Evolutionary conservation across 2,113 vertebrate genomes (phyloP).

Genomic region (Paramormyrops kingsleyae): DNA sequence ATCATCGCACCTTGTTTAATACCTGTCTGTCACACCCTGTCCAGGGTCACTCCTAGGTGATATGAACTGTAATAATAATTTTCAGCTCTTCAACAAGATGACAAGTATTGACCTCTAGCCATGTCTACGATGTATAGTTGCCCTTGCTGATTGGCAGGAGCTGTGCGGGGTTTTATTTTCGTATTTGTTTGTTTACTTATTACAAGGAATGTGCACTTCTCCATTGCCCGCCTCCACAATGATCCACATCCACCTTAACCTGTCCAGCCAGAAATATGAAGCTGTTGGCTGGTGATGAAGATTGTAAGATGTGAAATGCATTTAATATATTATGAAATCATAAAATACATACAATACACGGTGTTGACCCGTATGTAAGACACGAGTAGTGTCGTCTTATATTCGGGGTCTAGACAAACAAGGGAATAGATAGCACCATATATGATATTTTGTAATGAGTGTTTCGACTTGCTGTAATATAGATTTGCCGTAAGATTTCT

Average conservation of each 20-base stretch:
- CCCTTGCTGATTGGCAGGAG: background rate
- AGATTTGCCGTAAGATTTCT: too few species aligned
- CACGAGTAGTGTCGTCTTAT: too few species aligned
- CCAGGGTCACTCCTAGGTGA: background rate
- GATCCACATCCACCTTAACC: background rate
- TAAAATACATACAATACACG: background rate
- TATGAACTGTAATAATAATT: background rate
- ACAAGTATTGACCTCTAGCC: background rate
- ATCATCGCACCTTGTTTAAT: background rate
- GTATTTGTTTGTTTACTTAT: background rate
- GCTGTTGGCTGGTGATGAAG: background rate
- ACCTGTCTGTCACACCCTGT: background rate
- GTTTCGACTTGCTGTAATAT: too few species aligned
- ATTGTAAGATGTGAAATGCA: background rate
- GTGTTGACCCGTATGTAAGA: too few species aligned
- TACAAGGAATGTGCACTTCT: background rate
- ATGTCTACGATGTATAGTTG: background rate
- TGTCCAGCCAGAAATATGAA: background rate
- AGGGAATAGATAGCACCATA: too few species aligned
- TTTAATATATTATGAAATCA: background rate
- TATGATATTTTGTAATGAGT: too few species aligned
- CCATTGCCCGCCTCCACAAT: background rate
- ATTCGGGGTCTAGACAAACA: too few species aligned
- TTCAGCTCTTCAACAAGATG: background rate
- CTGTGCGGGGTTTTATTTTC: background rate